phyloP scores from a whole-genome alignment of 2,797 vertebrate genomes.

The Notoglanidium macrostoma region DNA sequence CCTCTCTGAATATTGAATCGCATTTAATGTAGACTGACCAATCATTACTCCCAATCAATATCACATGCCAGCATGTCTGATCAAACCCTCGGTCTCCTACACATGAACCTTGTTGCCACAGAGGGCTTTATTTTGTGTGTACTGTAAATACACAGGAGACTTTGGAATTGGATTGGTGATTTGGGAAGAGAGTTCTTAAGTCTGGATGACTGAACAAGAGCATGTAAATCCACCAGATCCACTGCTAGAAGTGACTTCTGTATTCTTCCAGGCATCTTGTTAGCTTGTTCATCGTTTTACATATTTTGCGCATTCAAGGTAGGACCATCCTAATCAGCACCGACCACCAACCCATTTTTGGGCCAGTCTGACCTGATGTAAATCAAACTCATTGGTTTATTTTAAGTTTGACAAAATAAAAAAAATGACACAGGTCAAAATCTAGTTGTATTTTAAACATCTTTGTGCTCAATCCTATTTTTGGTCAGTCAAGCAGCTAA shows the following conservation, averaged over 20 bases:
- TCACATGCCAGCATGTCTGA: background rate
- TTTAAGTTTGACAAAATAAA: background rate
- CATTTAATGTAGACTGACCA: background rate
- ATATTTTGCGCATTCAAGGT: background rate
- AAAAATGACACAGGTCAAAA: background rate
- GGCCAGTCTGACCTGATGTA: background rate
- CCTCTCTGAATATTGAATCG: slow-evolving; percentile 5
- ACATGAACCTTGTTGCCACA: background rate
- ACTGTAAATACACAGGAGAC: background rate
- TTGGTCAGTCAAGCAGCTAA: background rate
- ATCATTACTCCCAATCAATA: slow-evolving; percentile 20
- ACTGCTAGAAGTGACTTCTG: background rate
- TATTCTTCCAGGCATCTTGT: too few relatives aligned
- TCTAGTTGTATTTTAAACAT: background rate
- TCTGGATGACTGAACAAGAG: background rate
- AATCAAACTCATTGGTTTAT: background rate
- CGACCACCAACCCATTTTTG: background rate
- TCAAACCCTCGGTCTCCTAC: background rate
- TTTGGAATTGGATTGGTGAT: background rate
- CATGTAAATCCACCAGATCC: too few relatives aligned
- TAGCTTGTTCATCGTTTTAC: background rate
- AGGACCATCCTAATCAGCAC: background rate
- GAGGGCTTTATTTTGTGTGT: background rate
- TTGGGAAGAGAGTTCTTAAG: background rate
- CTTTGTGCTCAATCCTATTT: background rate